Base-by-base conservation (phyloP, 1,140 invertebrate species). In the Stratiolaelaps scimitus region DNA sequence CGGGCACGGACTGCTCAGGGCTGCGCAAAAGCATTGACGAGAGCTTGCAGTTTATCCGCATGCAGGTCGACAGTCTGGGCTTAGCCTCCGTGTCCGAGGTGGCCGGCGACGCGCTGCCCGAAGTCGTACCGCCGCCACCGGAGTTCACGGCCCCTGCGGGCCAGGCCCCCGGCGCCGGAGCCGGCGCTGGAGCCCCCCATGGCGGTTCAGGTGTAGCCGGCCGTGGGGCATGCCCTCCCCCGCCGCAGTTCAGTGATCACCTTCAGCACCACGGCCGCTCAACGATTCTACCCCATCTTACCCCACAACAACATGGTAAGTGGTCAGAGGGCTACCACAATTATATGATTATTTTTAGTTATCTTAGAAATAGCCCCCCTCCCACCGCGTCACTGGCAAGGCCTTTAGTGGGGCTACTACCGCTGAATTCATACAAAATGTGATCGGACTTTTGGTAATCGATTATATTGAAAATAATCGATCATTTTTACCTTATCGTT, bases 61-160 rank as follows among this genome's bases (percentile, higher is more conserved):
- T 71, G 13, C 71, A 71, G 65, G 70, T 71, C 5, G 69, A 71
- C 67, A 67, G 67, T 26, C 66, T 70, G 48, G 71, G 70, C 56
- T 56, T 69, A 64, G 68, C 70, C 20, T 69, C 70, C 15, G 70
- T 69, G 13, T 70, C 67, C 60, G 70, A 71, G 64, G 68, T 70
- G 23, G 34, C 34, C 10, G 10, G 34, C 34, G 71, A 72, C 67
- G 69, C 69, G 15, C 67, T 69, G 46, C 67, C 69, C 17, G 72
- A 72, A 66, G 44, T 72, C 45, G 69, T 72, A 67, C 70, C 70
- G 64, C 72, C 72, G 28, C 72, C 72, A 26, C 71, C 71, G 0
- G 70, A 72, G 66, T 72, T 72, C 48, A 69, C 67, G 43, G 67
- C 65, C 45, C 48, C 68, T 7, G 46, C 15, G 19, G 46, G 34